These are phyloP conservation scores for Hemichromis elongatus DNA, from an alignment of 2,113 vertebrate genomes.

Conservation along the genomic window DNA sequence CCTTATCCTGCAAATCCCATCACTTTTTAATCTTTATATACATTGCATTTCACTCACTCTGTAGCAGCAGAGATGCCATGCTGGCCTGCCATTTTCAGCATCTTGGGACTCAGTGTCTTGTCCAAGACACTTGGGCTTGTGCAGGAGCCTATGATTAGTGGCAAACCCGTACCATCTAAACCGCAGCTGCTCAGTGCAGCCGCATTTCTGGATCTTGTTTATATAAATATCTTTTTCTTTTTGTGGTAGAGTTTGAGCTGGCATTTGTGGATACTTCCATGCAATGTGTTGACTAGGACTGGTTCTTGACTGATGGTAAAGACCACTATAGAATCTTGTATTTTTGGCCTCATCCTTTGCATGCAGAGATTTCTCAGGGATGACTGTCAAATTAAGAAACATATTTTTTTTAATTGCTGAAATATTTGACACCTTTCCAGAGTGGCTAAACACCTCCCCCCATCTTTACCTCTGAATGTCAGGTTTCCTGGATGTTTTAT, in stretches of 20 bases:
- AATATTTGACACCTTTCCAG: not conserved
- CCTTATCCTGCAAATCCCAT: not conserved
- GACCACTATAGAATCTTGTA: not conserved
- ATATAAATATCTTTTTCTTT: not conserved
- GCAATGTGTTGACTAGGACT: not conserved
- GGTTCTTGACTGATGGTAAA: not conserved
- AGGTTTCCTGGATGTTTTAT: not conserved
- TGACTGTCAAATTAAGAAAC: not conserved
- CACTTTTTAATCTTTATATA: not conserved
- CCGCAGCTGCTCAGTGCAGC: not conserved
- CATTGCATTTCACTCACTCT: not conserved
- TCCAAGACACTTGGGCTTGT: not conserved
- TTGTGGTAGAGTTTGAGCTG: not conserved
- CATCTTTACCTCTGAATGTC: not conserved
- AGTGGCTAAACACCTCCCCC: not conserved
- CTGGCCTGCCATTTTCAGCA: not conserved
- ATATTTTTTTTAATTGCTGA: not conserved
- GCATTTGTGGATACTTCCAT: not conserved
- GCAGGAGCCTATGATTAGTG: not conserved
- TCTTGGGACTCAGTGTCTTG: not conserved
- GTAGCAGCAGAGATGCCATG: not conserved
- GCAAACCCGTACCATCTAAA: not conserved
- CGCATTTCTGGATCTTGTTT: not conserved
- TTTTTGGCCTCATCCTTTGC: not conserved
- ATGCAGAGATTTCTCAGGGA: not conserved